Evolutionary conservation across 2,113 vertebrate genomes (phyloP).

Genomic region (Pygathrix nemaeus): DNA sequence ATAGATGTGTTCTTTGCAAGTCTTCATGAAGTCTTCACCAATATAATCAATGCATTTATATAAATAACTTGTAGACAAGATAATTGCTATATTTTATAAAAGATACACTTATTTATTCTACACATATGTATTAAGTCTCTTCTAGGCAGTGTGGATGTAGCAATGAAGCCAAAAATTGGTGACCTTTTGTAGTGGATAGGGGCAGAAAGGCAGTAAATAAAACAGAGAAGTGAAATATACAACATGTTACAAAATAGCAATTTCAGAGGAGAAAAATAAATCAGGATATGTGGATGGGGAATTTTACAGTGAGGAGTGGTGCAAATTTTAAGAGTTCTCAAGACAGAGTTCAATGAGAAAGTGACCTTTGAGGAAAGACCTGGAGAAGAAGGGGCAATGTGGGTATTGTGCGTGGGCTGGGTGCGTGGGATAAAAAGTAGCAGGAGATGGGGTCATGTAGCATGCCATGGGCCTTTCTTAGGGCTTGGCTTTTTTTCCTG

Average conservation of each 20-base stretch:
- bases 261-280: not conserved
- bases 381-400: accelerated
- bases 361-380: not conserved
- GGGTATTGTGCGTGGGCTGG: accelerated
- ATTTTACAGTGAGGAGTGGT: not conserved
- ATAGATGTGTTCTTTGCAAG: accelerated
- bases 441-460: not conserved
- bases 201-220: not conserved
- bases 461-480: too few relatives aligned
- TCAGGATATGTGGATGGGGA: not conserved
- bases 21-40: not conserved
- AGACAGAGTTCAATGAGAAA: not conserved
- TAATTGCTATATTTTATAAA: not conserved
- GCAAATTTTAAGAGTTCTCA: not conserved
- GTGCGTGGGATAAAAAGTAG: accelerated
- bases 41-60: not conserved
- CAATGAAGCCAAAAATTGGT: not conserved
- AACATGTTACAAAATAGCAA: not conserved
- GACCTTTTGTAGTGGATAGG: not conserved
- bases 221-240: not conserved
- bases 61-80: not conserved
- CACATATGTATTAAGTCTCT: not conserved
- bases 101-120: not conserved
- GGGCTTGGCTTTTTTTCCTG: not conserved
- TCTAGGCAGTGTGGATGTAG: too few relatives aligned